Percentiles rank a stretch among this genome's conserved stretches.
Conservation (phyloP, 2,888 invertebrate species). For the Sialis fuliginosa region DNA sequence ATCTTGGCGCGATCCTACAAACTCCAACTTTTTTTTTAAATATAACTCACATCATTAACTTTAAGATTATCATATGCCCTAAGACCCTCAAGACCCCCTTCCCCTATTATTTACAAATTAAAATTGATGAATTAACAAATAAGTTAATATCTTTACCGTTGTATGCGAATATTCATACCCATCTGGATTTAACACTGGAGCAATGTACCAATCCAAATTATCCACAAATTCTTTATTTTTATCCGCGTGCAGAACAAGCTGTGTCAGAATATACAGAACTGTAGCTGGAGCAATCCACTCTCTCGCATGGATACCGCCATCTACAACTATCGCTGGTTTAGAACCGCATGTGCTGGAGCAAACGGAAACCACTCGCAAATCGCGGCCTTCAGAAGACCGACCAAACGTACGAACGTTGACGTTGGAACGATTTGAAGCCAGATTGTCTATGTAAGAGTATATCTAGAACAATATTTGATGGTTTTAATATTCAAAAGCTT, state of each 20-base stretch:
- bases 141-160: not conserved
- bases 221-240: not conserved
- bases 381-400: slow-evolving; percentile 22
- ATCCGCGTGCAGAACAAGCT: not conserved
- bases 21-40: no score
- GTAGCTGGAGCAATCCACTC: slow-evolving; percentile 1
- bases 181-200: not conserved
- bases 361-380: slow-evolving; percentile 24
- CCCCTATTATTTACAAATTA: no score
- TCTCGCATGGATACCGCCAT: not conserved
- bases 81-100: no score
- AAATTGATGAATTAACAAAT: no score
- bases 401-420: slow-evolving; percentile 21
- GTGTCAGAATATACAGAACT: not conserved
- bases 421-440: no score
- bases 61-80: no score
- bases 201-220: not conserved
- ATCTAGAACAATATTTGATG: no score
- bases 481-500: no score
- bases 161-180: not conserved
- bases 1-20: no score
- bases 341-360: not conserved
- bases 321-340: not conserved
- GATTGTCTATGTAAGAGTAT: no score
- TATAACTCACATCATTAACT: no score